Evolutionary conservation across 2,888 invertebrate species (phyloP), one percentile per base, ranked within the genome.

Genomic region (Gonocerus acuteangulatus): DNA sequence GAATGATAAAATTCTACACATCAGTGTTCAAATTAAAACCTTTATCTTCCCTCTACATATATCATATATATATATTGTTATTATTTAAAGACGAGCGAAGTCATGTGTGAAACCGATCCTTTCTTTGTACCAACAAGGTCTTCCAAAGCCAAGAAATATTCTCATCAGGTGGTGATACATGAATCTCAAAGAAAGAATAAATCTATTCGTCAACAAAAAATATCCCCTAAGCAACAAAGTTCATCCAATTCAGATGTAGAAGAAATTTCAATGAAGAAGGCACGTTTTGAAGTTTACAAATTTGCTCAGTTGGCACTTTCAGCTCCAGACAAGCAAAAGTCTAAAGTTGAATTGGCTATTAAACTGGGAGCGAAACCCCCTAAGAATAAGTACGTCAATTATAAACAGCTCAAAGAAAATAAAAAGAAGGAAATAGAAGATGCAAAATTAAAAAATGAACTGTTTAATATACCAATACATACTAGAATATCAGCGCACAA

Each of bases 281-380:
- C 87, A 1, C 80, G 88, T 56, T 84, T 86, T 73, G 93, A 94
- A 72, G 81, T 94, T 2, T 81, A 89, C 6, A 89, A 87, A 71
- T 89, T 92, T 73, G 91, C 89, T 32, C 86, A 89, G 76, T 82
- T 82, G 22, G 89, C 89, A 57, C 83, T 90, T 60, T 79, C 83
- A 61, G 77, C 82, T 2, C 76, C 79, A 9, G 83, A 86, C 70
- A 86, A 88, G 70, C 80, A 84, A 69, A 82, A 87, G 72, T 89
- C 89, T n/a, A 86, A 87, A 77, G 80, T 86, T 45, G 83, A 85
- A 2, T 74, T 87, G 15, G 84, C 89, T 1, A 80, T 93, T 32
- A 86, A 85, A 73, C 79, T 94, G 71, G 93, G 66, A 27, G 66
- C 65, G 1, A 61, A 63, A 36, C 63, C 65, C 16, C 60, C 51